Percentiles rank a stretch among this genome's conserved stretches.
phyloP scores from a whole-genome alignment of 2,888 invertebrate species.

The Calephelis perditalis region DNA sequence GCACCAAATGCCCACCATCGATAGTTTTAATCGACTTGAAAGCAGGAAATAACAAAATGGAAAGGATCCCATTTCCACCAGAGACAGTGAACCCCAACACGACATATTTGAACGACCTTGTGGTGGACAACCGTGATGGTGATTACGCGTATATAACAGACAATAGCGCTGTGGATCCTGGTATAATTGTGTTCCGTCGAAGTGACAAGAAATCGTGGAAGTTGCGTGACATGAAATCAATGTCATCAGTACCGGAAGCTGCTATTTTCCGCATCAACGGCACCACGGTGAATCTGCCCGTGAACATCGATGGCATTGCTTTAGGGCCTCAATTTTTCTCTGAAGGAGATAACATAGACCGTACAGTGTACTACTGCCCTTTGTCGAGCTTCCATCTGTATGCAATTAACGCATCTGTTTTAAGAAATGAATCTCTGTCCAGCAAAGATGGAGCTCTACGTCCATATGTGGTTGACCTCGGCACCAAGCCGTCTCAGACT shows the following conservation, averaged over 20 bases:
- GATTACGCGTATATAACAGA: constrained; percentile 87
- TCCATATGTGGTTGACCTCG: constrained; percentile 78
- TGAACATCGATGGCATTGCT: constrained; percentile 85
- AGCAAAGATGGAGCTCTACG: constrained; percentile 50
- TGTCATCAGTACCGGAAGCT: constrained; percentile 80
- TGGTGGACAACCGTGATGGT: constrained; percentile 83
- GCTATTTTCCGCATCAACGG: constrained; percentile 79
- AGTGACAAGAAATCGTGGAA: constrained; percentile 83
- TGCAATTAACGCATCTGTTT: constrained; percentile 79
- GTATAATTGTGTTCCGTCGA: constrained; percentile 84
- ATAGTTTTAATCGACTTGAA: constrained; percentile 83
- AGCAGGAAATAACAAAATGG: constrained; percentile 72
- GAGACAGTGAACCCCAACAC: constrained; percentile 76
- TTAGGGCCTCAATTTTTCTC: constrained; percentile 78
- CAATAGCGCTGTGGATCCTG: constrained; percentile 82
- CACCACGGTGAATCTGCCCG: constrained; percentile 73
- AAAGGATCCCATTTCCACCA: constrained; percentile 80
- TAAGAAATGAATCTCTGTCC: constrained; percentile 74
- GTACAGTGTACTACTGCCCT: constrained; percentile 82
- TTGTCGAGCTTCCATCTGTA: constrained; percentile 83
- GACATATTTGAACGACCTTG: constrained; percentile 84
- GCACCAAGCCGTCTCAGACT: constrained; percentile 81
- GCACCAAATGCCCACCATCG: constrained; percentile 81
- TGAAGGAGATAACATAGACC: constrained; percentile 52
- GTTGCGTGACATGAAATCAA: constrained; percentile 80